Conservation (phyloP, 2,888 invertebrate species). For the Acanthopleura granulata region DNA sequence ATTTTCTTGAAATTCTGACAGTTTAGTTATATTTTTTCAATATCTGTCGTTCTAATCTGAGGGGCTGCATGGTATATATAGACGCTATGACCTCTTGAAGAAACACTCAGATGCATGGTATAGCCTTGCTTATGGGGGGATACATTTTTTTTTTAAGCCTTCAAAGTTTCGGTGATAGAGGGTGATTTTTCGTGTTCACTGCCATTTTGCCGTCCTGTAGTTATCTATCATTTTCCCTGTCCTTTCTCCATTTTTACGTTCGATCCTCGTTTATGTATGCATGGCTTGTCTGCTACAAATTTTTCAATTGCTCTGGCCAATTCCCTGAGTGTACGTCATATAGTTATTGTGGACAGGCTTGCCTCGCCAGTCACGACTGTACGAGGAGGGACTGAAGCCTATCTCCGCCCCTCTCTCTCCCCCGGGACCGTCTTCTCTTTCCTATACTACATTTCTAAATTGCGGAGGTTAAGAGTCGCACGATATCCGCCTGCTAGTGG, state of each 20-base stretch:
- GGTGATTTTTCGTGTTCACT: not conserved
- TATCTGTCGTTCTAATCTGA: too few relatives aligned
- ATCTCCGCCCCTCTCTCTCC: constrained; percentile 6
- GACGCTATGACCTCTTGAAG: too few relatives aligned
- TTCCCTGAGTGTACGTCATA: constrained; percentile 8
- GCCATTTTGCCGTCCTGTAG: not conserved
- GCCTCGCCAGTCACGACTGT: not conserved
- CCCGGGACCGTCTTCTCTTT: not conserved
- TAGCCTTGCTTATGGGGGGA: too few relatives aligned
- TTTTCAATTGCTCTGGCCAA: constrained; percentile 15
- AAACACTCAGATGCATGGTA: too few relatives aligned
- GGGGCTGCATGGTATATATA: too few relatives aligned
- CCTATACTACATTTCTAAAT: constrained; percentile 6
- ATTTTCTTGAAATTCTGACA: too few relatives aligned
- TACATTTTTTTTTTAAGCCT: too few relatives aligned
- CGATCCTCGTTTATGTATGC: constrained; percentile 16
- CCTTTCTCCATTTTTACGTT: constrained; percentile 5
- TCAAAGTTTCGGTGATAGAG: too few relatives aligned
- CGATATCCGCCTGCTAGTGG: not conserved
- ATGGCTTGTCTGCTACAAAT: constrained; percentile 17
- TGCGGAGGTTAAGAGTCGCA: constrained; percentile 13
- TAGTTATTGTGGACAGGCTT: constrained; percentile 13
- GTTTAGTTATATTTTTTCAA: too few relatives aligned
- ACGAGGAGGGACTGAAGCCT: not conserved
- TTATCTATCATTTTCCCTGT: constrained; percentile 2